Conservation (phyloP, 2,113 vertebrate genomes). For the Orycteropus afer region DNA sequence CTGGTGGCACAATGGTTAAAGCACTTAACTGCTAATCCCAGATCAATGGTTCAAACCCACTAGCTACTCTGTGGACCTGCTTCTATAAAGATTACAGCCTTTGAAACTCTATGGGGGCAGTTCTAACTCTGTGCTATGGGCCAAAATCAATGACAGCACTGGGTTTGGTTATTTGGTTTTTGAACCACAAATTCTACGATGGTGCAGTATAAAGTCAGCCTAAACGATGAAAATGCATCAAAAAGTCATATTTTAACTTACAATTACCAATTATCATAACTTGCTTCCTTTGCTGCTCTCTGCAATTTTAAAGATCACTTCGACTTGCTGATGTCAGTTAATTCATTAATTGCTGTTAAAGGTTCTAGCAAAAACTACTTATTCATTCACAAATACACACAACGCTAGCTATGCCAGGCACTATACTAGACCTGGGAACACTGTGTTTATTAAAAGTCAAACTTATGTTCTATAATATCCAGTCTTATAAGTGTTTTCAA, state of each 20-base stretch:
- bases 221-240: constrained; percentile 49
- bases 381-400: background rate
- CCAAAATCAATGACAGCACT: background rate
- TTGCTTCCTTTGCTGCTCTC: background rate
- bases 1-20: background rate
- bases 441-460: background rate
- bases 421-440: background rate
- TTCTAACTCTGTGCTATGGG: background rate
- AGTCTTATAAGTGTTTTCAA: background rate
- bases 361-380: background rate
- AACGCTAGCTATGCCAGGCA: background rate
- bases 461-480: background rate
- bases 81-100: background rate
- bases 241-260: constrained; percentile 59
- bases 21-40: background rate
- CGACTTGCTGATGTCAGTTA: background rate
- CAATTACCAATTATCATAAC: constrained; percentile 55
- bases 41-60: background rate
- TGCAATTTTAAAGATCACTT: constrained; percentile 35
- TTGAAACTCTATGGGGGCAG: background rate
- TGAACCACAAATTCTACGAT: constrained; percentile 12
- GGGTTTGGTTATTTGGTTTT: no score
- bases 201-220: constrained; percentile 30
- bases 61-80: background rate
- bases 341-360: constrained; percentile 43